Base-by-base conservation (phyloP, 2,888 invertebrate genomes). In the Ophion ventricosus region DNA sequence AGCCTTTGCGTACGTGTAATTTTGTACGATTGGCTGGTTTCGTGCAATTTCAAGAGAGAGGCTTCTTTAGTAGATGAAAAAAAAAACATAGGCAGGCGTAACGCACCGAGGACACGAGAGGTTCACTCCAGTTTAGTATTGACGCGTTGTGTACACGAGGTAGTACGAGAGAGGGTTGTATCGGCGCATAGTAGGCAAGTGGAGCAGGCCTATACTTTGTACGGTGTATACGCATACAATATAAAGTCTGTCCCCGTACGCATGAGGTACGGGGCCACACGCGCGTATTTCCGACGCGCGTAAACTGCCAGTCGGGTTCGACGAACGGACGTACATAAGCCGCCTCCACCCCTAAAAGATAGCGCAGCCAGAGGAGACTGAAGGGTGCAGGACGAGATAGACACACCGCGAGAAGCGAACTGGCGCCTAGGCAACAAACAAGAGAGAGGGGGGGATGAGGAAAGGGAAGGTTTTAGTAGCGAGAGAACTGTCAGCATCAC, bases 221-320 rank as follows among this genome's bases (percentile, higher is more conserved):
- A 17, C 14, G 35, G 5, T 66, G 56, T 56, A n/a, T n/a, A 23
- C 8, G 29, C 35, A 29, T 66, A 3, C 11, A 25, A 11, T 59
- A 20, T 0, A 23, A 43, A 43, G 35, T 29, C 17, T 40, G 63
- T 63, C 49, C 67, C 26, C 43, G 70, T 70, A 73, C 72, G 79
- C 73, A 73, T 66, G 49, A 43, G 64, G 57, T 56, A 57, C 26
- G 25, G 35, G 49, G 61, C 40, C 78, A 84, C 70, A 84, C 75
- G 79, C 74, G 84, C 72, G 81, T 84, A 79, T 84, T 79, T 84
- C 82, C 78, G 82, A 75, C 78, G 43, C 70, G 78, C 78, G 75
- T 79, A 82, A 79, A 84, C 80, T 78, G 78, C 74, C 81, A 61
- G 57, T 26, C 40, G 56, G 79, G 84, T 82, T 84, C 84, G 79